Base-by-base conservation (phyloP, 2,113 vertebrate genomes). In the Charina bottae region DNA sequence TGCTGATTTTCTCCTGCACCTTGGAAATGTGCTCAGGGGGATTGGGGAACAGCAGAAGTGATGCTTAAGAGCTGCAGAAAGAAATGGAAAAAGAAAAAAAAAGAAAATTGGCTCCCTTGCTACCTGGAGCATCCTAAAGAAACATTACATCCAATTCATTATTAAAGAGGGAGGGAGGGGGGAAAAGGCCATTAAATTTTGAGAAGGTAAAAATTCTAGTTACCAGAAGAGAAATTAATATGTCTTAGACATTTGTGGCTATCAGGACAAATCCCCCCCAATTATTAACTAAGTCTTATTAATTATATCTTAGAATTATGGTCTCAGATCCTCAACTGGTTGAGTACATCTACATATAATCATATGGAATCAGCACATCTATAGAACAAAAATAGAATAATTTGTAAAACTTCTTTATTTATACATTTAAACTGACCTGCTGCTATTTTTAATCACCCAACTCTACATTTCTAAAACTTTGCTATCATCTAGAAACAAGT, bases 381-480 rank as follows among this genome's bases (percentile, higher is more conserved):
- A 33, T 60, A 37, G 28, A 56, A 26, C 28, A 88, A 37, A 37
- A 49, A 84, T 10, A 26, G 68, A 42, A 56, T 56, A 83, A 84
- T 9, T 19, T 6, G 19, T 62, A 49, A 86, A 42, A 58, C 23
- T 28, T 12, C 17, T 60, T 91, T 28, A n/a, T 42, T 87, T 15
- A 59, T 37, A n/a, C 54, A 92, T 37, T 92, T 88, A 92, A 87
- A 62, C 13, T 62, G 58, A 89, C 9, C n/a, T 42, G 46, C 13
- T 23, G 64, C 46, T n/a, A 68, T 89, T 62, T 91, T 88, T 17
- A 83, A 46, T 85, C 49, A 42, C 10, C 4, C 72, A 86, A 23
- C 28, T 54, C 21, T 1, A 42, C 33, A 49, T 85, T 54, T 24
- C 21, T 54, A 37, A 83, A 6, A 62, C 12, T 60, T 88, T 17